These are phyloP conservation scores for Pogonophryne albipinna DNA, from an alignment of 2,797 vertebrate species.

Conservation along the genomic window DNA sequence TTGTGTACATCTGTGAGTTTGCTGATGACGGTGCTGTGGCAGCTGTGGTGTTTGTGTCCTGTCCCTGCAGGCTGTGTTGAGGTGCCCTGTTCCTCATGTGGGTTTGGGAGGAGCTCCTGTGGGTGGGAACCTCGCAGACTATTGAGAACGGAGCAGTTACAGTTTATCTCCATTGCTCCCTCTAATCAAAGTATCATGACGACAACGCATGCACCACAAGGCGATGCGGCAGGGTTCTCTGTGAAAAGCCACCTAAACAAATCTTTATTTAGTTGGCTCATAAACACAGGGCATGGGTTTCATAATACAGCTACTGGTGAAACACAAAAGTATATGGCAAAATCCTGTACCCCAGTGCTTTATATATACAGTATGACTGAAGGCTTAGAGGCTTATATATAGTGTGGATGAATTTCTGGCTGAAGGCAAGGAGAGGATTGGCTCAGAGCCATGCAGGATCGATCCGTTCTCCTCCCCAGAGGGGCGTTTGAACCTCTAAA, in stretches of 20 bases:
- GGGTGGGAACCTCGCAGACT: slow-evolving; percentile 61
- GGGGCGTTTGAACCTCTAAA: slow-evolving; percentile 81
- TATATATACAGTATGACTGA: neutral
- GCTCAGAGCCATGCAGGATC: slow-evolving; percentile 74
- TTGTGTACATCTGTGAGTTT: slow-evolving; percentile 17
- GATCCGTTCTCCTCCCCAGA: slow-evolving; percentile 77
- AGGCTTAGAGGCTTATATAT: slow-evolving; percentile 43
- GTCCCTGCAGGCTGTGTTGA: slow-evolving; percentile 45
- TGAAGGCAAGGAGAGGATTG: slow-evolving; percentile 63
- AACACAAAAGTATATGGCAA: slow-evolving; percentile 24
- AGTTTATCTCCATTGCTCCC: slow-evolving; percentile 56
- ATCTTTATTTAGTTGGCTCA: slow-evolving; percentile 53
- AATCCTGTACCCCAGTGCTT: slow-evolving; percentile 30
- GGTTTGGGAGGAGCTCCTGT: slow-evolving; percentile 70
- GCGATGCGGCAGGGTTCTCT: slow-evolving; percentile 34
- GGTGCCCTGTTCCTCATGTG: slow-evolving; percentile 57
- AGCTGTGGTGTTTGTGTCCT: slow-evolving; percentile 34
- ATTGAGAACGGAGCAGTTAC: slow-evolving; percentile 63
- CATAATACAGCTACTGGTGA: slow-evolving; percentile 22
- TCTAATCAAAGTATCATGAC: slow-evolving; percentile 71
- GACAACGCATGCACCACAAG: slow-evolving; percentile 48
- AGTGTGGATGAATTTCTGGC: slow-evolving; percentile 65
- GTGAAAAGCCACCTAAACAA: slow-evolving; percentile 45
- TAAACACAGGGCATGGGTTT: slow-evolving; percentile 30
- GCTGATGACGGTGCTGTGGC: slow-evolving; percentile 31